Conservation (phyloP, 2,888 invertebrate species). For the Nycteola revayana region DNA sequence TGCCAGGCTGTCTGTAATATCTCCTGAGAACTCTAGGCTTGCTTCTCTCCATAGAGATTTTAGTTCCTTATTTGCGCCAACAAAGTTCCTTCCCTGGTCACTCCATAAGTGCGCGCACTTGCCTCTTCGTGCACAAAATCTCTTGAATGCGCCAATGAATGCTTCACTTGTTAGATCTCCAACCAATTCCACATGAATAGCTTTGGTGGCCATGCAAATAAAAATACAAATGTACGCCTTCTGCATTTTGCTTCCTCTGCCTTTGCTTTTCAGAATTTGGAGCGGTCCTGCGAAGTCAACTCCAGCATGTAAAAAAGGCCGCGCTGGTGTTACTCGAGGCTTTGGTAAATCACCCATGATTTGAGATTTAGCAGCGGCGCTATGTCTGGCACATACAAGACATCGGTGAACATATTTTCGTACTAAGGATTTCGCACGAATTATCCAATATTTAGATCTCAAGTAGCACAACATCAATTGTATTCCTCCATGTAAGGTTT, state of each 20-base stretch:
- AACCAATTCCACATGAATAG: too few species aligned
- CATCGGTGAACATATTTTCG: background rate
- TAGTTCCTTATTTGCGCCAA: too few species aligned
- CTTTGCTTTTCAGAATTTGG: background rate
- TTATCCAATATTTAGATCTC: constrained; percentile 3
- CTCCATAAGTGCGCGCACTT: too few species aligned
- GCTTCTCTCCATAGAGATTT: too few species aligned
- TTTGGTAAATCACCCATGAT: constrained; percentile 8
- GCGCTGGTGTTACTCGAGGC: constrained; percentile 1
- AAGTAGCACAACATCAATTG: constrained; percentile 3
- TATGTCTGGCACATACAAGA: constrained; percentile 1
- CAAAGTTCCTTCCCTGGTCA: too few species aligned
- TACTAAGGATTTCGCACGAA: background rate
- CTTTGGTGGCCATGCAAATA: too few species aligned
- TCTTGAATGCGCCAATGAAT: too few species aligned
- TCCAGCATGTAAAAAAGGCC: constrained; percentile 1
- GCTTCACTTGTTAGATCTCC: too few species aligned
- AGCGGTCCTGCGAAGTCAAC: constrained; percentile 4
- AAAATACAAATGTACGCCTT: constrained; percentile 1
- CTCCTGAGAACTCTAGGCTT: too few species aligned
- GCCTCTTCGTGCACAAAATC: too few species aligned
- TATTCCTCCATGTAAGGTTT: constrained; percentile 1
- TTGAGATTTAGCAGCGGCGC: background rate
- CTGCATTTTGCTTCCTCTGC: background rate
- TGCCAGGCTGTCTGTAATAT: too few species aligned